Evolutionary conservation across 2,888 invertebrate genomes (phyloP), one percentile per base, ranked within the genome.

Genomic region (Meteorus colon): DNA sequence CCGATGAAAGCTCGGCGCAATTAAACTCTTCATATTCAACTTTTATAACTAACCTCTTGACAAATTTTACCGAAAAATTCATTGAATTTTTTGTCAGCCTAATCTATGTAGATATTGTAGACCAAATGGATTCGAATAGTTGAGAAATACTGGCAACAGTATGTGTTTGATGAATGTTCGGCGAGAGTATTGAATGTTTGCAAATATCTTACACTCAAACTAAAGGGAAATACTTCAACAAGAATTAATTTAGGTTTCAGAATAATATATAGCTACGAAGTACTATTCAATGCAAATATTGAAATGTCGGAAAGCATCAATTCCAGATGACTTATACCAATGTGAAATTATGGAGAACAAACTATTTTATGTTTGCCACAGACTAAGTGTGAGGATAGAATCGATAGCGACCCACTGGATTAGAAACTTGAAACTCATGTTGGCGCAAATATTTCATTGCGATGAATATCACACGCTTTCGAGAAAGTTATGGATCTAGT

Each of bases 1-100:
- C 82, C 83, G 83, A 85, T 83, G 84, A 86, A 86, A 87, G 87
- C 84, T 82, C 84, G 48, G 75, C 81, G 86, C 86, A 87, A 87
- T 87, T 87, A 86, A 87, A 84, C 84, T 82, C 77, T 82, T 83
- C 79, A 68, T 59, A 59, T 31, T 24, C 65, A 51, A 48, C 63
- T 51, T 62, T 37, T 72, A 14, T 27, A 51, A 27, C 59, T 63
- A 10, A 51, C 70, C 34, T 19, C 34, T 68, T 24, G 27, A 62
- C 71, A 66, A 72, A 62, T 71, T 5, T 59, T 72, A 59, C 29
- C 51, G 62, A 60, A 70, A 63, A 66, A 65, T 73, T 55, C 76
- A 55, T 73, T 45, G 62, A 70, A 63, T 62, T 74, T 74, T 75
- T 63, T 70, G 59, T 65, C 37, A 1, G 27, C 45, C 8, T 12